These are phyloP conservation scores for Drosophila sechellia DNA, from an alignment of 1,140 invertebrate species.

Conservation along the genomic window DNA sequence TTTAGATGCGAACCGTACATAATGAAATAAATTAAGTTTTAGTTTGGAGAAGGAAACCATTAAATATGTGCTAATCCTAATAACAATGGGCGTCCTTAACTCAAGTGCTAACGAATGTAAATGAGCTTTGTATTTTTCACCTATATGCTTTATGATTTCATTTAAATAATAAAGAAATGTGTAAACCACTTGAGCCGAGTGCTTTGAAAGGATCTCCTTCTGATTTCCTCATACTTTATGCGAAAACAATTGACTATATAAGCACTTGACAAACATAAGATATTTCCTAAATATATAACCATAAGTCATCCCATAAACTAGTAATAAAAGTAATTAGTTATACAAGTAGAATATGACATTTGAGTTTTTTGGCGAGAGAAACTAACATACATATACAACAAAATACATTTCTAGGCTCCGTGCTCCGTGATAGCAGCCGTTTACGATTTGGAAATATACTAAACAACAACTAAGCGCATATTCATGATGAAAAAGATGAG, in stretches of 20 bases:
- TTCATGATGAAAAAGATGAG: constrained; percentile 25
- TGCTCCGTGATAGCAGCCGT: constrained; percentile 28
- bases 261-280: constrained; percentile 32
- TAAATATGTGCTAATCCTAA: constrained; percentile 24
- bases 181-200: constrained; percentile 4
- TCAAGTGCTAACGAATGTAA: constrained; percentile 27
- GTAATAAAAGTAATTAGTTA: constrained; percentile 14
- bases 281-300: constrained; percentile 29
- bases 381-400: constrained; percentile 50
- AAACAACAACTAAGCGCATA: constrained; percentile 40
- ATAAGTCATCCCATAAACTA: constrained; percentile 19
- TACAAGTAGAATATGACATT: constrained; percentile 23
- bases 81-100: constrained; percentile 27
- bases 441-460: constrained; percentile 38
- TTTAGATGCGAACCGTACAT: constrained; percentile 13
- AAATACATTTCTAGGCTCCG: constrained; percentile 37
- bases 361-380: constrained; percentile 28
- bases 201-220: constrained; percentile 40
- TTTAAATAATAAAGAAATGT: constrained; percentile 13
- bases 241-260: constrained; percentile 43
- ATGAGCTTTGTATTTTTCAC: constrained; percentile 50
- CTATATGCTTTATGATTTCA: constrained; percentile 65
- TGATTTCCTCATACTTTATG: constrained; percentile 8
- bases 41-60: constrained; percentile 18
- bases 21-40: constrained; percentile 37